phyloP scores from a whole-genome alignment of 1,140 invertebrate genomes.

The Drosophila nasuta region DNA sequence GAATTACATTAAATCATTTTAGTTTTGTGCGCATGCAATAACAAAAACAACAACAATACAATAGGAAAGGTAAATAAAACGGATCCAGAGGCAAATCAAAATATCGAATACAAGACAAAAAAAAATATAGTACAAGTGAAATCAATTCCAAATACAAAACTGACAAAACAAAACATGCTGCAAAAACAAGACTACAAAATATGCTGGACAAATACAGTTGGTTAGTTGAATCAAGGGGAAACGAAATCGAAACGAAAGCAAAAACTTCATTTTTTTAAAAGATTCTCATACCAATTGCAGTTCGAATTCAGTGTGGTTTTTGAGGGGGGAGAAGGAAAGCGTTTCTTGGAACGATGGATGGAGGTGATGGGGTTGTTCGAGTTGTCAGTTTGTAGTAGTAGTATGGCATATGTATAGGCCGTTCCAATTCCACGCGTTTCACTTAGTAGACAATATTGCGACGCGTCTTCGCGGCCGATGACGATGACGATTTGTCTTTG shows the following conservation, averaged over 20 bases:
- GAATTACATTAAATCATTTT: slow-evolving; percentile 11
- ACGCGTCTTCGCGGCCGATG: slow-evolving; percentile 47
- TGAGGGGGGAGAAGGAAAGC: slow-evolving; percentile 12
- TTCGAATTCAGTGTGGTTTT: slow-evolving; percentile 42
- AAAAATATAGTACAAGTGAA: background rate
- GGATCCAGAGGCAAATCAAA: slow-evolving; percentile 45
- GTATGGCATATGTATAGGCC: slow-evolving; percentile 56
- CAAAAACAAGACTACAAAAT: slow-evolving; percentile 22
- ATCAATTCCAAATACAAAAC: slow-evolving; percentile 16
- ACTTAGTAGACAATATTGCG: slow-evolving; percentile 79
- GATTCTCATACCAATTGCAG: slow-evolving; percentile 74
- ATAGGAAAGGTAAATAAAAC: slow-evolving; percentile 22
- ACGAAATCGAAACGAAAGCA: slow-evolving; percentile 26
- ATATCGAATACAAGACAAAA: background rate
- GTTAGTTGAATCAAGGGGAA: slow-evolving; percentile 2
- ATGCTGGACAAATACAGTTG: slow-evolving; percentile 1
- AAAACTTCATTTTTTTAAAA: slow-evolving; percentile 28
- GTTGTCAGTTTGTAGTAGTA: slow-evolving; percentile 29
- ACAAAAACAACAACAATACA: slow-evolving; percentile 80
- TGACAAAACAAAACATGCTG: slow-evolving; percentile 21
- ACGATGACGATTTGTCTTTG: slow-evolving; percentile 66
- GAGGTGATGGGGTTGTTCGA: slow-evolving; percentile 8
- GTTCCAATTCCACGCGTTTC: slow-evolving; percentile 29
- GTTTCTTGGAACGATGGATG: slow-evolving; percentile 4
- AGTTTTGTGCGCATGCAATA: slow-evolving; percentile 65